Evolutionary conservation across 2,888 invertebrate species (phyloP).

Genomic region (Heliconius ismenius): DNA sequence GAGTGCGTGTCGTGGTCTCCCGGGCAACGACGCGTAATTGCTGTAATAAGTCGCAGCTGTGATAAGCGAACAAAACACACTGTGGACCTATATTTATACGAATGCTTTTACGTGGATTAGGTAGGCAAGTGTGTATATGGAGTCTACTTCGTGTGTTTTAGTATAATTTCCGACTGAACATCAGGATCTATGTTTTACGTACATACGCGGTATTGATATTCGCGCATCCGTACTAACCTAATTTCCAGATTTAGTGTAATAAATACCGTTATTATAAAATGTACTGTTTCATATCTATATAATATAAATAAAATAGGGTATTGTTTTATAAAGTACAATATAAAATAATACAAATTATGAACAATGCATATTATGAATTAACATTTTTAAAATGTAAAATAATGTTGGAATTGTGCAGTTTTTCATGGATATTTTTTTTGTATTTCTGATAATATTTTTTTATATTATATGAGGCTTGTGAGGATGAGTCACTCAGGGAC

Average conservation of each 20-base stretch:
- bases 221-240: neutral
- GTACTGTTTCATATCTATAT: neutral
- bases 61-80: constrained; percentile 40
- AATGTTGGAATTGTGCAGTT: too few species aligned
- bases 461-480: too few species aligned
- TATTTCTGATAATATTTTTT: too few species aligned
- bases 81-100: constrained; percentile 28
- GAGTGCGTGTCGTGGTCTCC: constrained; percentile 39
- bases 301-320: too few species aligned
- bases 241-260: constrained; percentile 10
- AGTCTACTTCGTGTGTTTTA: constrained; percentile 18
- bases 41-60: constrained; percentile 42
- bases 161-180: constrained; percentile 12
- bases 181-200: neutral
- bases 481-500: too few species aligned
- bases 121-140: constrained; percentile 1
- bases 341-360: too few species aligned
- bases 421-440: too few species aligned
- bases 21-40: constrained; percentile 43
- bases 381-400: too few species aligned
- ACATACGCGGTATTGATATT: neutral
- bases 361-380: too few species aligned
- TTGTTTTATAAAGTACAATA: too few species aligned
- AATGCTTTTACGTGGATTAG: constrained; percentile 35
- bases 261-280: neutral